Evolutionary conservation across 2,888 invertebrate genomes (phyloP).

Genomic region (Salpingus planirostris): DNA sequence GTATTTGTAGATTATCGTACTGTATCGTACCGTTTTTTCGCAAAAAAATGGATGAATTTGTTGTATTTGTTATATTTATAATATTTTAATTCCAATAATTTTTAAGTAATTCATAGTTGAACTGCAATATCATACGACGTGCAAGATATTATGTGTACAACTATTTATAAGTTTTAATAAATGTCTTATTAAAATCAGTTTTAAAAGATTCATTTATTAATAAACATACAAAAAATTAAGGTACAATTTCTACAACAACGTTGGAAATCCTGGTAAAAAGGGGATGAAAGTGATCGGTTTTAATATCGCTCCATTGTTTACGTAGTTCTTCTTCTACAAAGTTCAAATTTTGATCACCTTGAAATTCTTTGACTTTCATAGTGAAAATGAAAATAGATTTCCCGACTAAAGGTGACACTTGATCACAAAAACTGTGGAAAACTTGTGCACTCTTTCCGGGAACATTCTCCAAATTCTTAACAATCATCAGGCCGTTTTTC

Average conservation of each 20-base stretch:
- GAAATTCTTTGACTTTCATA: conserved; percentile 31
- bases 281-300: too few species aligned
- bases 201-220: too few species aligned
- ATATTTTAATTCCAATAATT: conserved; percentile 19
- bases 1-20: too few species aligned
- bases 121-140: conserved; percentile 15
- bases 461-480: conserved; percentile 35
- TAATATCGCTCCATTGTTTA: too few species aligned
- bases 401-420: conserved; percentile 41
- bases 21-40: too few species aligned
- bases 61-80: conserved; percentile 22
- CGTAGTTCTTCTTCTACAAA: too few species aligned
- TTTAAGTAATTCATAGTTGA: conserved; percentile 17
- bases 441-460: conserved; percentile 40
- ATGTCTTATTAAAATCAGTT: conserved; percentile 16
- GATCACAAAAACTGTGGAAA: conserved; percentile 52
- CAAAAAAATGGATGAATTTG: conserved; percentile 19
- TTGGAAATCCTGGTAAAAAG: too few species aligned
- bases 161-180: conserved; percentile 28
- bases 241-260: too few species aligned
- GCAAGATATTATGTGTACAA: conserved; percentile 17
- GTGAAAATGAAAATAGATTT: conserved; percentile 42
- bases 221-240: too few species aligned
- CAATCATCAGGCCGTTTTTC: conserved; percentile 30
- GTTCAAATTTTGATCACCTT: too few species aligned